A percentile compares a stretch with the other conserved stretches of the same genome.
phyloP scores from a whole-genome alignment of 2,113 vertebrate genomes.

The Vulpes ferrilata region DNA sequence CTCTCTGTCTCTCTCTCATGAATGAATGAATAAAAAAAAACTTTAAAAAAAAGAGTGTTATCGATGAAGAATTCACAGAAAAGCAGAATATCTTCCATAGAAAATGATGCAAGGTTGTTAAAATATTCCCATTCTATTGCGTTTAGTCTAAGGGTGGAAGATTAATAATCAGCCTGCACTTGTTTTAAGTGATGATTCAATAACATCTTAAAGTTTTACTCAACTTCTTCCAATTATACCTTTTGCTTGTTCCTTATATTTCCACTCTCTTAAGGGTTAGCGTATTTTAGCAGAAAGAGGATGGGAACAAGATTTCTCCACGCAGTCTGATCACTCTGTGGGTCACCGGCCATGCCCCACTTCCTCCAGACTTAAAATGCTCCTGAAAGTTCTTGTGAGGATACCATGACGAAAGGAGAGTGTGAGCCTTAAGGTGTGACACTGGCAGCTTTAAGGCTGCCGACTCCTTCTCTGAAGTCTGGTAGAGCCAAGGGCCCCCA shows the following conservation, averaged over 20 bases:
- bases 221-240: neutral
- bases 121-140: neutral
- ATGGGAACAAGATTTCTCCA: neutral
- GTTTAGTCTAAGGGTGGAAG: neutral
- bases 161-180: neutral
- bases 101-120: neutral
- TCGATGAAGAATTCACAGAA: neutral
- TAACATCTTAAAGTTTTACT: neutral
- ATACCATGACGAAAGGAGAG: neutral
- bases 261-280: neutral
- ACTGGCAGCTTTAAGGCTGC: too few relatives aligned
- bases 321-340: neutral
- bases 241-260: neutral
- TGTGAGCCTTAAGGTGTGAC: too few relatives aligned
- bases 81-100: slow-evolving; percentile 2
- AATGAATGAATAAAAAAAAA: too few relatives aligned
- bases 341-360: neutral
- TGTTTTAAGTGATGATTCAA: neutral
- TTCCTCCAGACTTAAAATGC: neutral
- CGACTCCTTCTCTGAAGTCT: neutral
- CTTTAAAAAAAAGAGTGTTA: too few relatives aligned
- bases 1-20: too few relatives aligned
- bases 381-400: neutral
- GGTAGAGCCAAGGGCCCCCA: neutral
- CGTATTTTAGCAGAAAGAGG: neutral